Evolutionary conservation across 2,888 invertebrate species (phyloP), one percentile per base, ranked within the genome.

Genomic region (Acronicta psi): DNA sequence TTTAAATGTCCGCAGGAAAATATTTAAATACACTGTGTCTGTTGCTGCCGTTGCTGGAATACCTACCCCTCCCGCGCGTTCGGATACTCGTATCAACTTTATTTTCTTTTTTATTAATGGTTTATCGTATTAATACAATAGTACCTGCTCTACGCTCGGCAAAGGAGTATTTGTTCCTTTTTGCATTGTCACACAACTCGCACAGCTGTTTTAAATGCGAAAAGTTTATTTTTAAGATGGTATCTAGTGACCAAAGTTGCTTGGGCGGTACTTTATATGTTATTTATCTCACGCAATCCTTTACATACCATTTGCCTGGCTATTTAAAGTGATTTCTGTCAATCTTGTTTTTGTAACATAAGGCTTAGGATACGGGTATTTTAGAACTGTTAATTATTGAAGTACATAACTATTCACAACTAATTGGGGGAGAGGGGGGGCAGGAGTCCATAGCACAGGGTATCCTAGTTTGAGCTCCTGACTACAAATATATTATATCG

Each of bases 101-200:
- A 79, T 82, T 78, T 80, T 81, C 61, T 79, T 82, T 78, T 75
- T 70, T 65, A 68, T 25, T 71, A 75, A 79, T 81, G 79, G 74
- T 83, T 85, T 85, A 88, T 86, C 82, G 83, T 80, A 82, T 81
- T 82, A 85, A 84, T 86, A 88, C 87, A 88, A 88, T 87, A 84
- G 84, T 81, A 80, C 73, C 77, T 73, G 77, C 66, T 70, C 73
- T 73, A 68, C 73, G 73, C 75, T 67, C 71, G 58, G 67, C 75
- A 55, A 59, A 71, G 53, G 43, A 47, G 42, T 58, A 54, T 79
- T 77, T 66, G 52, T 73, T 72, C 70, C 50, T 77, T 84, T 83
- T 83, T 80, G 69, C 74, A 74, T 77, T 79, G 79, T 81, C 77
- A 75, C 77, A 71, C 71, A 75, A 71, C 76, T 81, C 76, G 75